These are phyloP conservation scores for Cercocebus atys DNA, from an alignment of 2,113 vertebrate genomes.

Conservation along the genomic window DNA sequence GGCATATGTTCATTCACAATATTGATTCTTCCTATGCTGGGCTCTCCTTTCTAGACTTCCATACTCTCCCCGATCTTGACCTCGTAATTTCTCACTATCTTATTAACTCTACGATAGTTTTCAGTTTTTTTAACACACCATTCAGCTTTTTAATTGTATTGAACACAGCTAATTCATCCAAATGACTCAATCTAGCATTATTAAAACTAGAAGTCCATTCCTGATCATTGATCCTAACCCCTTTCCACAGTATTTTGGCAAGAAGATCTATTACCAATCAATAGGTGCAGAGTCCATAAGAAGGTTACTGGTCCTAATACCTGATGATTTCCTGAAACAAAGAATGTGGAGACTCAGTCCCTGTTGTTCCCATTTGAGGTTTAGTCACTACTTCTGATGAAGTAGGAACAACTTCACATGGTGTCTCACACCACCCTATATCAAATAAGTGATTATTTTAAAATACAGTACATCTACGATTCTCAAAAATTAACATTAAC, in stretches of 20 bases:
- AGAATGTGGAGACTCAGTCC: neutral
- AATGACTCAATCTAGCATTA: neutral
- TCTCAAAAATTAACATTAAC: neutral
- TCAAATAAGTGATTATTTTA: neutral
- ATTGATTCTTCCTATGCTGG: neutral
- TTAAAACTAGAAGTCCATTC: neutral
- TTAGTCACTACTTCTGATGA: neutral
- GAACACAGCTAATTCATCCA: neutral
- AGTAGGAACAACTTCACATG: neutral
- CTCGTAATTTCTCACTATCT: neutral
- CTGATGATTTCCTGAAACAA: neutral
- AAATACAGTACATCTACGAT: neutral
- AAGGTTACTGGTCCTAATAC: neutral
- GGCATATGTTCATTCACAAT: no score
- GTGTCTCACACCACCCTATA: neutral
- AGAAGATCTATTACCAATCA: neutral
- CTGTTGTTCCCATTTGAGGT: neutral
- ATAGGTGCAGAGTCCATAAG: neutral
- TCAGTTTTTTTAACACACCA: neutral
- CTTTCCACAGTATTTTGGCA: neutral
- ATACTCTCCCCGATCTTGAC: neutral
- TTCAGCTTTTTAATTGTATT: neutral
- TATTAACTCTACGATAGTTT: neutral
- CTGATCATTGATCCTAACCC: neutral
- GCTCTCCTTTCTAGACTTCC: neutral